Conservation (phyloP, 2,797 vertebrate species). For the Poecilia velifera region DNA sequence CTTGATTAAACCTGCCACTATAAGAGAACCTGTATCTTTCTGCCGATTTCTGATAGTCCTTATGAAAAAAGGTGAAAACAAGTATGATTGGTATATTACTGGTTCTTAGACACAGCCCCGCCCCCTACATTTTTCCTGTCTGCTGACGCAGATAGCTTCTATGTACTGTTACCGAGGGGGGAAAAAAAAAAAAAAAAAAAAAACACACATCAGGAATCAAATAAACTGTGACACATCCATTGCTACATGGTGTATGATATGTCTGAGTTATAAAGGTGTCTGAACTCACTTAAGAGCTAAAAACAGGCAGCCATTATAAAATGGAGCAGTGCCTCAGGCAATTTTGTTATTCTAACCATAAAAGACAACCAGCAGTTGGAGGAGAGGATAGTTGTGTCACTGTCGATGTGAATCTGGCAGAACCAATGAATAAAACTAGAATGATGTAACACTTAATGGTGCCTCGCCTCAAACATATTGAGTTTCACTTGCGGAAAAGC, state of each 20-base stretch:
- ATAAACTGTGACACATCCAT: conserved; percentile 40
- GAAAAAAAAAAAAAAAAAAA: too few species aligned
- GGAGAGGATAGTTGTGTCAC: conserved; percentile 68
- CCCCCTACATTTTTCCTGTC: not conserved
- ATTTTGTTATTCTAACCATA: conserved; percentile 58
- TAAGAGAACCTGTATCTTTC: not conserved
- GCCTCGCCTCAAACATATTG: conserved; percentile 38
- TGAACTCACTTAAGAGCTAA: conserved; percentile 36
- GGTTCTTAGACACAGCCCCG: not conserved
- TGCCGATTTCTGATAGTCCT: not conserved
- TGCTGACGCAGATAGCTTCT: conserved; percentile 8
- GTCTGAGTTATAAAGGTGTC: conserved; percentile 42
- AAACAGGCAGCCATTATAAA: conserved; percentile 43
- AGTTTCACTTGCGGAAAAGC: conserved; percentile 21
- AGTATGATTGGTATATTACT: not conserved
- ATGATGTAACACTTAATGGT: conserved; percentile 58
- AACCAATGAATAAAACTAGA: conserved; percentile 34
- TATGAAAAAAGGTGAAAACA: not conserved
- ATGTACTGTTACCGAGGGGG: conserved; percentile 1
- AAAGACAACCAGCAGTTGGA: conserved; percentile 53
- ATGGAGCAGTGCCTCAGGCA: conserved; percentile 46
- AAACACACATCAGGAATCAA: conserved; percentile 14
- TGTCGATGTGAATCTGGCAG: conserved; percentile 61
- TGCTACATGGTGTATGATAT: conserved; percentile 30
- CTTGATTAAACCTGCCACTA: not conserved